phyloP scores from a whole-genome alignment of 2,797 vertebrate genomes.

The Rallus crepitans region DNA sequence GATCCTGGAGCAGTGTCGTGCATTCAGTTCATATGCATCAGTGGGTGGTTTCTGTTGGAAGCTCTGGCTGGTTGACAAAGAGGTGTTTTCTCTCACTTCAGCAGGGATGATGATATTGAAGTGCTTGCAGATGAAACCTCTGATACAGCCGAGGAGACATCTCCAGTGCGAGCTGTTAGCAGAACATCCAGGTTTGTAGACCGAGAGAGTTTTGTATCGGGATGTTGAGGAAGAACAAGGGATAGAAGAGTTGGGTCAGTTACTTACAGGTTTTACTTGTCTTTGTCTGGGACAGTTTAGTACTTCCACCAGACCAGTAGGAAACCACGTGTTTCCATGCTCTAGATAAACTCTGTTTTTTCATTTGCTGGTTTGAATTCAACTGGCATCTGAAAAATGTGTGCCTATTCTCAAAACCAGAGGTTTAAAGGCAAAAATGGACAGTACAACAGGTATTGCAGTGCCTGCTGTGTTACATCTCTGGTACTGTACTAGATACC shows the following conservation, averaged over 20 bases:
- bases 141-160: slow-evolving; percentile 85
- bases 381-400: neutral
- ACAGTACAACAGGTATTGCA: neutral
- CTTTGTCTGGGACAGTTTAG: neutral
- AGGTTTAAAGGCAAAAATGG: neutral
- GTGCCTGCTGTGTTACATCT: neutral
- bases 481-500: neutral
- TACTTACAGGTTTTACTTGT: neutral
- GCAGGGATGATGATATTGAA: slow-evolving; percentile 97
- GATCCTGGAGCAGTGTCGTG: neutral
- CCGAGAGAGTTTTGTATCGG: neutral
- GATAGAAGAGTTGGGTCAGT: neutral
- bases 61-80: neutral
- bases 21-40: neutral
- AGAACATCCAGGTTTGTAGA: slow-evolving; percentile 84
- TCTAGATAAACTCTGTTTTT: neutral
- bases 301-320: neutral
- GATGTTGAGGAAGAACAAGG: neutral
- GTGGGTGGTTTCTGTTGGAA: neutral
- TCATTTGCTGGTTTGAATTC: neutral
- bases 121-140: slow-evolving; percentile 91
- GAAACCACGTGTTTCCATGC: neutral
- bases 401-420: neutral
- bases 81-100: slow-evolving; percentile 37
- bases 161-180: slow-evolving; percentile 80